Base-by-base conservation (phyloP, 2,113 vertebrate species). In the Podiceps cristatus region DNA sequence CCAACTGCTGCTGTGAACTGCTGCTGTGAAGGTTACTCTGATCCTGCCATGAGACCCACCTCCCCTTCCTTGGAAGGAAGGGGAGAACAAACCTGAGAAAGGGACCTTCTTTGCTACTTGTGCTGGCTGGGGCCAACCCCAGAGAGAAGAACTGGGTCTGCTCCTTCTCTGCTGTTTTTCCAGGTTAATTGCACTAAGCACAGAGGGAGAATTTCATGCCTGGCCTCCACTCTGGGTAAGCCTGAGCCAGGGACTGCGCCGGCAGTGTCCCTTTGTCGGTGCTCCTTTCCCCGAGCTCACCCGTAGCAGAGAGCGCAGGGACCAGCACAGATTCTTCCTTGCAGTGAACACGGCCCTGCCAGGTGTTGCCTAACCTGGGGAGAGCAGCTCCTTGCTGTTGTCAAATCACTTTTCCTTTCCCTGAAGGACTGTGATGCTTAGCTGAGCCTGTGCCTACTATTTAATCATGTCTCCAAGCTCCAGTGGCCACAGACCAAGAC, bases 161-260 rank as follows among this genome's bases (percentile, higher is more conserved):
- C 16, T 87, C 47, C n/a, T 69, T 58, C 44, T 71, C 80, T 91
- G 24, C 50, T 69, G n/a, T 69, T 45, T 82, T 93, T 79, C 66
- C 74, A 82, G 13, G 37, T 89, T 82, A 79, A 76, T 84, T 87
- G 86, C 88, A 93, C 75, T 88, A 95, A 75, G 55, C 42, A 64
- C 53, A 45, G 1, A 42, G 7, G 60, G 52, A 67, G 45, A 79
- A 42, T 13, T 44, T 58, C 52, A 24, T 44, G 52, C 23, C 50
- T 64, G 53, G 44, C 33, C 11, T 81, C 77, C 76, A 58, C 40
- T 35, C 44, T 2, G 29, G 60, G 37, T 9, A 16, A 52, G 52
- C 44, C 63, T 76, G 49, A 53, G 69, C 27, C 15, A 49, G 59
- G 42, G 71, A 23, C 47, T 72, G 77, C 44, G 75, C 42, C 1